Percentiles rank a stretch among this genome's conserved stretches.
phyloP scores from a whole-genome alignment of 2,888 invertebrate genomes.

The Rhogogaster chlorosoma region DNA sequence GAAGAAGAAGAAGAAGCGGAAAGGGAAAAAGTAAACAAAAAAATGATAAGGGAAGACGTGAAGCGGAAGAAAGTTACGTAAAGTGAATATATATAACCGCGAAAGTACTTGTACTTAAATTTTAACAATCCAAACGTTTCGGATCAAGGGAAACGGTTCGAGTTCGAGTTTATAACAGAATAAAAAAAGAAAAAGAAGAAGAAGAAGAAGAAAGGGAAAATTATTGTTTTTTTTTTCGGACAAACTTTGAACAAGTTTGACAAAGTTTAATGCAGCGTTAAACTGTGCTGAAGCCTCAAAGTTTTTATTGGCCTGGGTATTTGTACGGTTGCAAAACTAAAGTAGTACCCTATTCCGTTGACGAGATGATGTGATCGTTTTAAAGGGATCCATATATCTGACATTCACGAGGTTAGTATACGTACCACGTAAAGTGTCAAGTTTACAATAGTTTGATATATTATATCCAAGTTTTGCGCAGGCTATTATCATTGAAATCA shows the following conservation, averaged over 20 bases:
- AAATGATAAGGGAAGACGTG: background rate
- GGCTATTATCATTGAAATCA: background rate
- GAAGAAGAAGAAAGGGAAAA: background rate
- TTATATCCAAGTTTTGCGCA: background rate
- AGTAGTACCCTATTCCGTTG: background rate
- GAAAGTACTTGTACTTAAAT: background rate
- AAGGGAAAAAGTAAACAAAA: background rate
- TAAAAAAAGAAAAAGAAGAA: background rate
- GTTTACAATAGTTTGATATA: background rate
- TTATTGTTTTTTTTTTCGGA: no score
- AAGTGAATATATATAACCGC: slow-evolving; percentile 5
- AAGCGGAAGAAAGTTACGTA: background rate
- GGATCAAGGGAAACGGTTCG: background rate
- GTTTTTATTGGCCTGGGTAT: slow-evolving; percentile 10
- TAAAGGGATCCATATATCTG: slow-evolving; percentile 5
- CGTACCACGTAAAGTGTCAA: background rate
- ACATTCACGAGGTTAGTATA: slow-evolving; percentile 12
- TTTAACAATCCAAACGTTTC: background rate
- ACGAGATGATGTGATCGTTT: slow-evolving; percentile 32
- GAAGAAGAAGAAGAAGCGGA: background rate
- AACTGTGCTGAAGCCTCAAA: slow-evolving; percentile 28
- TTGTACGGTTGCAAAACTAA: slow-evolving; percentile 8
- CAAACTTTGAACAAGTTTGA: slow-evolving; percentile 8
- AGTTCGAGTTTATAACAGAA: background rate
- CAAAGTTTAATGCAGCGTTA: slow-evolving; percentile 28